Evolutionary conservation across 1,140 invertebrate species (phyloP).

Genomic region (Orchestia grillus): DNA sequence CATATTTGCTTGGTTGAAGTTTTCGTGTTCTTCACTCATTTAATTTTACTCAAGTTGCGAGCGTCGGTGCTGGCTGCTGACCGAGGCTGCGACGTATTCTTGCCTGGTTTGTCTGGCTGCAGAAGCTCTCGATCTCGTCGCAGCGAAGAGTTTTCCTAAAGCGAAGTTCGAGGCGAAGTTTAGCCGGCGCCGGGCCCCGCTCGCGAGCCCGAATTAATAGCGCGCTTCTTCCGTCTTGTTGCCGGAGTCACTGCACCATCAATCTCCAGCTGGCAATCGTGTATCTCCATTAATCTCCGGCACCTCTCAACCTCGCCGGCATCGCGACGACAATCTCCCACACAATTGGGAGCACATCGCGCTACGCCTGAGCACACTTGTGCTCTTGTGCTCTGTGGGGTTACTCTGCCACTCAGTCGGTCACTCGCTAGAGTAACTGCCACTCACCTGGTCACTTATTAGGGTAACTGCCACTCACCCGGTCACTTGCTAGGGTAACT

Average conservation of each 20-base stretch:
- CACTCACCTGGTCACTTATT: neutral
- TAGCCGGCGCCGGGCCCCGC: neutral
- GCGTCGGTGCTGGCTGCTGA: neutral
- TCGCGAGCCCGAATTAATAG: constrained; percentile 13
- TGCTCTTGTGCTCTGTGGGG: too few species aligned
- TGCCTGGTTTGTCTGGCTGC: neutral
- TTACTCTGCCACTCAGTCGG: neutral
- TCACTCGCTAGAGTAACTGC: neutral
- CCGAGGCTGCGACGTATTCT: neutral
- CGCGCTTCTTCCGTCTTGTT: neutral
- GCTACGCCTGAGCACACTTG: neutral
- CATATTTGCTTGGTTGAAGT: neutral
- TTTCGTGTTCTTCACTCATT: neutral
- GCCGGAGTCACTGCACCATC: constrained; percentile 31
- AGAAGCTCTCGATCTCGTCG: neutral
- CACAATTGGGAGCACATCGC: neutral
- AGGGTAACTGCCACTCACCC: neutral
- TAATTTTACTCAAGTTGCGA: neutral
- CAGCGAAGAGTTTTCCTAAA: neutral
- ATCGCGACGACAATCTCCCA: neutral
- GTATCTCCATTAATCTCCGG: constrained; percentile 46
- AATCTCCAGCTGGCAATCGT: constrained; percentile 30
- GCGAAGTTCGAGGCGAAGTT: neutral
- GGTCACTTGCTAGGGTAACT: neutral
- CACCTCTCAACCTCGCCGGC: constrained; percentile 16